Evolutionary conservation across 2,888 invertebrate genomes (phyloP).

Genomic region (Ceraclea dissimilis): DNA sequence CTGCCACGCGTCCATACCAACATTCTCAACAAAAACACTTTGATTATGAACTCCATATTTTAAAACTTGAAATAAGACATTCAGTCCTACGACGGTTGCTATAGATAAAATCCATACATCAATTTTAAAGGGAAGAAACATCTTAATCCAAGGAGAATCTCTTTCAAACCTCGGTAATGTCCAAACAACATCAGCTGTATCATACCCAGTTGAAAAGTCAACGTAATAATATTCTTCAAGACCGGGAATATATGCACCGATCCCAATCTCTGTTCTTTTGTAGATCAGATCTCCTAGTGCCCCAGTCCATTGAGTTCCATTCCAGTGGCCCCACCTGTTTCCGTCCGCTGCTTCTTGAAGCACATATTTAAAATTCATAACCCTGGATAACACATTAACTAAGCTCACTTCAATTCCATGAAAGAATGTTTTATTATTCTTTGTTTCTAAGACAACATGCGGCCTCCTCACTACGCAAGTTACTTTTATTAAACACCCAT

Average conservation of each 20-base stretch:
- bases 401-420: conserved; percentile 19
- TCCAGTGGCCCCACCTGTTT: conserved; percentile 6
- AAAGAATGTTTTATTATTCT: background rate
- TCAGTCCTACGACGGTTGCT: conserved; percentile 5
- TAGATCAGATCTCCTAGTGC: conserved; percentile 14
- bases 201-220: conserved; percentile 17
- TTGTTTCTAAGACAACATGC: background rate
- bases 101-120: conserved; percentile 15
- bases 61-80: conserved; percentile 8
- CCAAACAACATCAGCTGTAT: conserved; percentile 19
- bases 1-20: conserved; percentile 15
- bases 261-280: conserved; percentile 17
- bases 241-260: conserved; percentile 15
- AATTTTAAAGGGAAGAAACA: conserved; percentile 16
- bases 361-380: conserved; percentile 14
- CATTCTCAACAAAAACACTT: conserved; percentile 10
- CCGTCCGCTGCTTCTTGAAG: background rate
- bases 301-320: conserved; percentile 12
- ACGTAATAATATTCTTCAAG: conserved; percentile 1
- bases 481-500: conserved; percentile 14
- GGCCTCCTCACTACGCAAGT: conserved; percentile 5
- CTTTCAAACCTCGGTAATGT: conserved; percentile 15
- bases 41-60: conserved; percentile 8
- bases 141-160: conserved; percentile 4
- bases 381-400: conserved; percentile 5